phyloP scores from a whole-genome alignment of 2,888 invertebrate genomes.

The Julus scanicus region DNA sequence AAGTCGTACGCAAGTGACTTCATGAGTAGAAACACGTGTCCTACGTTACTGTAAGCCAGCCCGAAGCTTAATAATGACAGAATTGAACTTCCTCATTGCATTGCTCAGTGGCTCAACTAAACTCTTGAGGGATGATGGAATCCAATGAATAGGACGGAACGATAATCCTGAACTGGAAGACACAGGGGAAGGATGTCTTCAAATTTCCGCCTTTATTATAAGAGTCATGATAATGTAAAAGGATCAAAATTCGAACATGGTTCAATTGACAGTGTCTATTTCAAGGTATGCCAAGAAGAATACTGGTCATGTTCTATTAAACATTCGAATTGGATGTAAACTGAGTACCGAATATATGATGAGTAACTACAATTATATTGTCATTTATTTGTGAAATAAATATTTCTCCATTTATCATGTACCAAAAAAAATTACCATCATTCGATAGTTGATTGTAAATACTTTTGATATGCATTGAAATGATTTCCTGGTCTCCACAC shows the following conservation, averaged over 20 bases:
- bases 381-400: too few species aligned
- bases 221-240: not conserved
- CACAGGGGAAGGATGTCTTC: conserved; percentile 6
- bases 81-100: conserved; percentile 28
- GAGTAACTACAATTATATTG: too few species aligned
- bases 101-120: conserved; percentile 29
- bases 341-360: too few species aligned
- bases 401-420: too few species aligned
- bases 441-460: too few species aligned
- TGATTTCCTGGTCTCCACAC: too few species aligned
- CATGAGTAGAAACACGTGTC: conserved; percentile 24
- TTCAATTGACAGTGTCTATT: not conserved
- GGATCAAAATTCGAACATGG: not conserved
- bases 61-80: conserved; percentile 24
- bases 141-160: conserved; percentile 26
- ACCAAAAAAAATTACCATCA: too few species aligned
- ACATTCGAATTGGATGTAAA: too few species aligned
- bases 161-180: not conserved
- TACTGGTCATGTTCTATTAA: too few species aligned
- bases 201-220: not conserved
- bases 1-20: conserved; percentile 12
- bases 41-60: conserved; percentile 13
- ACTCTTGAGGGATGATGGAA: conserved; percentile 10
- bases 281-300: not conserved
- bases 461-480: too few species aligned